A percentile compares a stretch with the other conserved stretches of the same genome.
Conservation (phyloP, 2,797 vertebrate genomes). For the Erethizon dorsatum region DNA sequence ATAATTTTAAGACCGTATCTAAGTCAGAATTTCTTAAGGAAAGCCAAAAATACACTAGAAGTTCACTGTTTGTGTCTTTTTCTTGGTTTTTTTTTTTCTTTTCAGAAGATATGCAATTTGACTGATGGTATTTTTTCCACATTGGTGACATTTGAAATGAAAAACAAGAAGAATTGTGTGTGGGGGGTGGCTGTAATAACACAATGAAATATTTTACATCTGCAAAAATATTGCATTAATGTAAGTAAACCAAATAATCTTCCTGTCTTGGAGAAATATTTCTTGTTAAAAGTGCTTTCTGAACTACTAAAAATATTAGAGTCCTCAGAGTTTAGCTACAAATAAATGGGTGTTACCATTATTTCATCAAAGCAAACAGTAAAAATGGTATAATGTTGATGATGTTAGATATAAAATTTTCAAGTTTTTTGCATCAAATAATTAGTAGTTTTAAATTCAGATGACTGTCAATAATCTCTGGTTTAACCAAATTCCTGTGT, state of each 20-base stretch:
- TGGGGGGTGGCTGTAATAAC: slow-evolving; percentile 66
- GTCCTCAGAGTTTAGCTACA: slow-evolving; percentile 9
- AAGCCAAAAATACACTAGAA: slow-evolving; percentile 57
- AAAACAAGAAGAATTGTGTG: no score
- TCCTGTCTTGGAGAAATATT: slow-evolving; percentile 71
- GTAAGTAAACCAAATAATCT: slow-evolving; percentile 74
- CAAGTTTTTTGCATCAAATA: slow-evolving; percentile 42
- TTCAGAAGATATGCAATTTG: slow-evolving; percentile 73
- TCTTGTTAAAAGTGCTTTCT: slow-evolving; percentile 62
- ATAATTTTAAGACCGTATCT: slow-evolving; percentile 67
- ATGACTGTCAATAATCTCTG: slow-evolving; percentile 1
- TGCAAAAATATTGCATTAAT: slow-evolving; percentile 76
- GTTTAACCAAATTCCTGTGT: slow-evolving; percentile 42
- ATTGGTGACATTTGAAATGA: slow-evolving; percentile 80
- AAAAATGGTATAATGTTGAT: background rate
- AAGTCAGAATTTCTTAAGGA: slow-evolving; percentile 64
- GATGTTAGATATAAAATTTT: slow-evolving; percentile 17
- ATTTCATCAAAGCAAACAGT: slow-evolving; percentile 56
- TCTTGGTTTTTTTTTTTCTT: background rate
- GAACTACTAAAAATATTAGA: slow-evolving; percentile 48
- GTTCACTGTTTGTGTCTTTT: slow-evolving; percentile 15
- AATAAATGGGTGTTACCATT: slow-evolving; percentile 13
- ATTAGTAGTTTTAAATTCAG: slow-evolving; percentile 18
- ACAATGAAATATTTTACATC: slow-evolving; percentile 72
- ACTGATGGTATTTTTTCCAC: slow-evolving; percentile 69